Percentiles rank a stretch among this genome's conserved stretches.
phyloP scores from a whole-genome alignment of 1,140 invertebrate genomes.

The Ganaspis sp. region DNA sequence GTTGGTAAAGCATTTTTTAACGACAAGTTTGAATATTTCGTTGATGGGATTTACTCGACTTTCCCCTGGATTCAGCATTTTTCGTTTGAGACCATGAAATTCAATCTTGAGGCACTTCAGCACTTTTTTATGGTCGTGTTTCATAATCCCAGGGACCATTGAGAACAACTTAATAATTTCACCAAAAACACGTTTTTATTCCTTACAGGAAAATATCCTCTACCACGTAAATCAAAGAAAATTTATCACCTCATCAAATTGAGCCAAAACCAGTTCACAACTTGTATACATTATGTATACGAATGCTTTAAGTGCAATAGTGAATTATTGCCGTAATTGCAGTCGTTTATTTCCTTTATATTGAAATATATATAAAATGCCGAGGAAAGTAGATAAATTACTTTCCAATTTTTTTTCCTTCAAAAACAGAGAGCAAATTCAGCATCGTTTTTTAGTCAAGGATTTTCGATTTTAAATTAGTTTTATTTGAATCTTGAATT shows the following conservation, averaged over 20 bases:
- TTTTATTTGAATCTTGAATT: too few relatives aligned
- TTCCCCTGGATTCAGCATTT: not conserved
- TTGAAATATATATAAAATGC: not conserved
- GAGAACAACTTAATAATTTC: too few relatives aligned
- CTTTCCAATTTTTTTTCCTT: not conserved
- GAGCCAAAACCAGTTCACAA: not conserved
- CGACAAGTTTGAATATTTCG: not conserved
- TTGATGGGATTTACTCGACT: not conserved
- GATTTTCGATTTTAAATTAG: too few relatives aligned
- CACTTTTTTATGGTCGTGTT: not conserved
- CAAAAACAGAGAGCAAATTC: too few relatives aligned
- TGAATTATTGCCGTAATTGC: not conserved
- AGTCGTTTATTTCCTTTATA: not conserved
- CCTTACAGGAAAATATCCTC: not conserved
- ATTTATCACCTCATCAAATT: constrained; percentile 10
- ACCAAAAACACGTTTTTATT: too few relatives aligned
- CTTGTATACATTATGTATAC: not conserved
- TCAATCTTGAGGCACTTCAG: not conserved
- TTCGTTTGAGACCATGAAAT: not conserved
- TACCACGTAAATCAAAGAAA: not conserved
- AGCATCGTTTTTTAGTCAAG: too few relatives aligned
- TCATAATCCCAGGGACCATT: too few relatives aligned
- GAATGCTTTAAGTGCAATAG: constrained; percentile 1
- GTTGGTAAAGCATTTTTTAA: not conserved
- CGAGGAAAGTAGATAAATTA: not conserved